These are phyloP conservation scores for Drosophila azteca DNA, from an alignment of 1,140 invertebrate species.

Conservation along the genomic window DNA sequence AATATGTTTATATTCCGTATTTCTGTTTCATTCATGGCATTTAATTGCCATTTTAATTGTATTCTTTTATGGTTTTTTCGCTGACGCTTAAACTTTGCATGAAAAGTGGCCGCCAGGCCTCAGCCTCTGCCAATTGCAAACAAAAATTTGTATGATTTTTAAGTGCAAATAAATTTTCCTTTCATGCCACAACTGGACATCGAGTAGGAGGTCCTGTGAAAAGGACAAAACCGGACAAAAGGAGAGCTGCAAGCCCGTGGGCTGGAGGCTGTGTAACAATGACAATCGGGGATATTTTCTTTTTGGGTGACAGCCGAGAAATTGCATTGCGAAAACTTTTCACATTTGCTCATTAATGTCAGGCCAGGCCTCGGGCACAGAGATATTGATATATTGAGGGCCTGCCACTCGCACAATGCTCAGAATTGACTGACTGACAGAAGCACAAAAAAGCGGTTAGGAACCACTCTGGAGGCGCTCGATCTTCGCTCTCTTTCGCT, in stretches of 20 bases:
- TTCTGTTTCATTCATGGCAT: constrained; percentile 4
- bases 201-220: not conserved
- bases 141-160: constrained; percentile 18
- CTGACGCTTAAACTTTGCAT: not conserved
- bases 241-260: too few relatives aligned
- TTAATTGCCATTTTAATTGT: constrained; percentile 72
- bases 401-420: constrained; percentile 34
- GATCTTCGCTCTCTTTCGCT: not conserved
- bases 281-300: constrained; percentile 19
- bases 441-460: not conserved
- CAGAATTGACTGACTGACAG: constrained; percentile 29
- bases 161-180: constrained; percentile 8
- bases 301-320: constrained; percentile 44
- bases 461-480: too few relatives aligned
- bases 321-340: constrained; percentile 47
- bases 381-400: constrained; percentile 10
- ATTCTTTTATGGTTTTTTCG: constrained; percentile 23
- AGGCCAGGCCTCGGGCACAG: constrained; percentile 4
- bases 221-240: constrained; percentile 12
- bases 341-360: constrained; percentile 72
- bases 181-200: not conserved
- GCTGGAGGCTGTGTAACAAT: constrained; percentile 13
- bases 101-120: too few relatives aligned
- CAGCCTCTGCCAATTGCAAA: not conserved
- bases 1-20: constrained; percentile 41